phyloP scores from a whole-genome alignment of 2,113 vertebrate species.

The Anoura caudifer region DNA sequence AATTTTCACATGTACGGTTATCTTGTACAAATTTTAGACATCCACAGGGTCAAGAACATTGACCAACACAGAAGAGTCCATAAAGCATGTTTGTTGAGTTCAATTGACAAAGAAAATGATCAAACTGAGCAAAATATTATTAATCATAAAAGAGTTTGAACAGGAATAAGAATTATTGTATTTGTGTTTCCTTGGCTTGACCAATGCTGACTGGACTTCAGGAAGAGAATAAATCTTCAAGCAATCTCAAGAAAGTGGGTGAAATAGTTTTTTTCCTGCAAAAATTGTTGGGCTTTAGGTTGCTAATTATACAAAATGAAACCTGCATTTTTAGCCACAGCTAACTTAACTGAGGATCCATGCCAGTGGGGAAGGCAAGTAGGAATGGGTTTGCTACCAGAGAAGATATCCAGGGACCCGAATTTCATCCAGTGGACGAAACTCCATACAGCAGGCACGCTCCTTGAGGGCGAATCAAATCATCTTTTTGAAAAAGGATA shows the following conservation, averaged over 20 bases:
- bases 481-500: not conserved
- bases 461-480: not conserved
- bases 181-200: not conserved
- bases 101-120: not conserved
- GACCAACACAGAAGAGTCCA: not conserved
- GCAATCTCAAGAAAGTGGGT: not conserved
- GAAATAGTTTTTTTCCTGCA: not conserved
- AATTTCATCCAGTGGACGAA: not conserved
- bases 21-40: not conserved
- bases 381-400: not conserved
- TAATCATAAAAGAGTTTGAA: not conserved
- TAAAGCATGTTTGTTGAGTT: not conserved
- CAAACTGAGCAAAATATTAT: not conserved
- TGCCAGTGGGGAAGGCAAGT: not conserved
- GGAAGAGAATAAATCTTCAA: not conserved
- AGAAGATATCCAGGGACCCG: not conserved
- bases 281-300: not conserved
- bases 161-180: not conserved
- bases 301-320: not conserved
- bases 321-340: not conserved
- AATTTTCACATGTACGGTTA: not conserved
- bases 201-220: not conserved
- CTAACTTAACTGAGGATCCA: not conserved
- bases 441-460: not conserved
- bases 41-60: not conserved